Evolutionary conservation across 1,140 invertebrate genomes (phyloP).

Genomic region (Drosophila subpulchrella): DNA sequence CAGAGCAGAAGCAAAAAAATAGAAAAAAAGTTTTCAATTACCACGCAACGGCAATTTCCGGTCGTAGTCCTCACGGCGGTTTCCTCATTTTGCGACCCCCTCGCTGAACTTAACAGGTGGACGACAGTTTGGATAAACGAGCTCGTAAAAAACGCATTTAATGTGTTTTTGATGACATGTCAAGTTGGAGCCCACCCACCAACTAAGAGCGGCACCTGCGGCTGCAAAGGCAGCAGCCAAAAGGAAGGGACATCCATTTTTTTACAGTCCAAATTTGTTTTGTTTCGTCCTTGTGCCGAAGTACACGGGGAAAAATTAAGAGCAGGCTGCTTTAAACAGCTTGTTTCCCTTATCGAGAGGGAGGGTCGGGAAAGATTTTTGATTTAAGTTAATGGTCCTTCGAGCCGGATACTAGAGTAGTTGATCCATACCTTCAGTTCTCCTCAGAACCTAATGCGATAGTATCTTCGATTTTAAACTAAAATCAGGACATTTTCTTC

Average conservation of each 20-base stretch:
- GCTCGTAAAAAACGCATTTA: slow-evolving; percentile 80
- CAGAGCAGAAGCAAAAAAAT: slow-evolving; percentile 32
- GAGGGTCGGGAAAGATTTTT: too few relatives aligned
- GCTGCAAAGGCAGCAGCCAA: slow-evolving; percentile 13
- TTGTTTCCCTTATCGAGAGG: too few relatives aligned
- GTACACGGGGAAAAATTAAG: neutral
- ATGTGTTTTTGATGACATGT: slow-evolving; percentile 84
- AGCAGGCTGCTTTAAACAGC: neutral
- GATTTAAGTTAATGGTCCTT: too few relatives aligned
- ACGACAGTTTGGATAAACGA: slow-evolving; percentile 77
- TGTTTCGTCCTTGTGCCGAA: slow-evolving; percentile 14
- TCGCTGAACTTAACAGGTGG: slow-evolving; percentile 63
- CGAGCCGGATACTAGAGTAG: too few relatives aligned
- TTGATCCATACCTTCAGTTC: too few relatives aligned
- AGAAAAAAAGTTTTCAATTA: slow-evolving; percentile 67
- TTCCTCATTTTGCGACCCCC: slow-evolving; percentile 9
- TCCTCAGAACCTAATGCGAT: too few relatives aligned
- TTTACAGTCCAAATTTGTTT: slow-evolving; percentile 62
- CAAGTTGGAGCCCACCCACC: slow-evolving; percentile 59
- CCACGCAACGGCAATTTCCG: slow-evolving; percentile 69
- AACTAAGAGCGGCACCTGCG: slow-evolving; percentile 31
- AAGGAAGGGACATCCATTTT: slow-evolving; percentile 27
- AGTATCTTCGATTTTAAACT: too few relatives aligned
- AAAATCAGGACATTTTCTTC: neutral
- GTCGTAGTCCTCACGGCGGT: slow-evolving; percentile 34